Percentiles rank a stretch among this genome's conserved stretches.
Conservation (phyloP, 92 coral and sea anemone species). For the Hydrozoanthus gracilis region DNA sequence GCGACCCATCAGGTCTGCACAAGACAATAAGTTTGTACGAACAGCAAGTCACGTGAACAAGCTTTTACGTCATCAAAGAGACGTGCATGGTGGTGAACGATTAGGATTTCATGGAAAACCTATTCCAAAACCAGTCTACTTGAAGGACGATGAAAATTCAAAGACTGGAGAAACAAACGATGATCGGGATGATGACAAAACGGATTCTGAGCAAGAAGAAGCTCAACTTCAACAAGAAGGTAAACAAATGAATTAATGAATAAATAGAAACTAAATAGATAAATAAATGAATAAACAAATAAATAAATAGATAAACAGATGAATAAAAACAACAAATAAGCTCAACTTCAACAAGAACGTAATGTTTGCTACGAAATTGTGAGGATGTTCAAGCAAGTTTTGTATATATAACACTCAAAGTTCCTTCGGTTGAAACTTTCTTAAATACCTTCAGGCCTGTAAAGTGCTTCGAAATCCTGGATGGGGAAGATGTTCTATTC, state of each 20-base stretch:
- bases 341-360: conserved; percentile 26
- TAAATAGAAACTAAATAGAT: not conserved
- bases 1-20: not conserved
- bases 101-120: conserved; percentile 34
- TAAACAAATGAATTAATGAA: not conserved
- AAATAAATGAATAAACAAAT: too few species aligned
- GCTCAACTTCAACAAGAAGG: conserved; percentile 30
- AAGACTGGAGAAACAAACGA: not conserved
- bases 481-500: too few species aligned
- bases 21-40: not conserved
- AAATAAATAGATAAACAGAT: too few species aligned
- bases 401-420: too few species aligned
- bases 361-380: not conserved
- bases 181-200: conserved; percentile 36
- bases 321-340: not conserved
- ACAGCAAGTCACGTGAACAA: not conserved
- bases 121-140: conserved; percentile 13
- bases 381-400: too few species aligned
- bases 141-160: conserved; percentile 11
- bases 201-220: conserved; percentile 19
- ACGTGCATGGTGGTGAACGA: not conserved
- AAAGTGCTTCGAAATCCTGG: too few species aligned
- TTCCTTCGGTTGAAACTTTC: too few species aligned
- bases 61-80: conserved; percentile 19
- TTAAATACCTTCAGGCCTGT: too few species aligned